Evolutionary conservation across 2,113 vertebrate genomes (phyloP).

Genomic region (Bubo bubo): DNA sequence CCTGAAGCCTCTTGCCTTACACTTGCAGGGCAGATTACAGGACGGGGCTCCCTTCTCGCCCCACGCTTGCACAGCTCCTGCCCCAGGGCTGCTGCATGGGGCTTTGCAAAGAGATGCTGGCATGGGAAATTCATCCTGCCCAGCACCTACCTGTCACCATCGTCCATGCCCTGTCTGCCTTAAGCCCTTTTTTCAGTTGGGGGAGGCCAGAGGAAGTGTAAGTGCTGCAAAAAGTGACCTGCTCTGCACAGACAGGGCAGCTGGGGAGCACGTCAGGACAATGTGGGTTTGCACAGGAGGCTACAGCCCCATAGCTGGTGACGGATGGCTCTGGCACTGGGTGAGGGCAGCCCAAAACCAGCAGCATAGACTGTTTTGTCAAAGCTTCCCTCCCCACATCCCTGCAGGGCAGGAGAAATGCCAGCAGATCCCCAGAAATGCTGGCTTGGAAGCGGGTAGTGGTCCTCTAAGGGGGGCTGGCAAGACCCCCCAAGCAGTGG

Average conservation of each 20-base stretch:
- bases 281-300: neutral
- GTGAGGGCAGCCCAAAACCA: neutral
- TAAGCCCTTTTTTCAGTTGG: neutral
- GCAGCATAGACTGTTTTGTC: neutral
- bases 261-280: neutral
- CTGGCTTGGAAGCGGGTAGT: neutral
- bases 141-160: neutral
- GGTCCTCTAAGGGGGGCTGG: neutral
- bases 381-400: neutral
- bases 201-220: neutral
- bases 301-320: neutral
- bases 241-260: neutral
- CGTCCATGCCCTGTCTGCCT: neutral
- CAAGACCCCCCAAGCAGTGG: rapidly evolving
- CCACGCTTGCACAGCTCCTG: neutral
- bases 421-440: neutral
- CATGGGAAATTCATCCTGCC: neutral
- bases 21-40: neutral
- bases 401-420: rapidly evolving
- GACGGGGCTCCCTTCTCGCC: neutral
- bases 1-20: neutral
- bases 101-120: neutral
- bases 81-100: rapidly evolving
- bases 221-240: neutral
- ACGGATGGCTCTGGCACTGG: neutral